Evolutionary conservation across 2,113 vertebrate species (phyloP).

Genomic region (Serinus canaria): DNA sequence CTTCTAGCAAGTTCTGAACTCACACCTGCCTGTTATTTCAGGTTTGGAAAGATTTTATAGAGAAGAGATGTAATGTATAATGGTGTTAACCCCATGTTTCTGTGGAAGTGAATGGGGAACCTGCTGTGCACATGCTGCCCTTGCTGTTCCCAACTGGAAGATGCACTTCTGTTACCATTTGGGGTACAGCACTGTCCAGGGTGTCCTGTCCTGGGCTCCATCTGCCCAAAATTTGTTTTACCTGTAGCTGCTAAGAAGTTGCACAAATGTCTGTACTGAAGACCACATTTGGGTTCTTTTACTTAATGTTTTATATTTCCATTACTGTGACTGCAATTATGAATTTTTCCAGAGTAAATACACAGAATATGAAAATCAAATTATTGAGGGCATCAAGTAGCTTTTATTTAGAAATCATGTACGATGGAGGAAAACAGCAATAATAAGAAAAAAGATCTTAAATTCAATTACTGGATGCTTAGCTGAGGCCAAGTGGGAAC

Average conservation of each 20-base stretch:
- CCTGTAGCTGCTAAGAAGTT: not conserved
- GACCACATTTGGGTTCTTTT: accelerated
- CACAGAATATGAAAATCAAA: not conserved
- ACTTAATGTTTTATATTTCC: not conserved
- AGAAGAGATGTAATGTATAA: too few relatives aligned
- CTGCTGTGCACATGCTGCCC: not conserved
- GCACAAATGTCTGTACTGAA: not conserved
- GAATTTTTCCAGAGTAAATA: not conserved
- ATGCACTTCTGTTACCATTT: not conserved
- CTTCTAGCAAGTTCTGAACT: not conserved
- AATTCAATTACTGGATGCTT: not conserved
- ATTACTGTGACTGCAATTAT: not conserved
- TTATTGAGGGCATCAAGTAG: not conserved
- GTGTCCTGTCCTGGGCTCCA: not conserved
- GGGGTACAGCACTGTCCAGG: not conserved
- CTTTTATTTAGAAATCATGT: not conserved
- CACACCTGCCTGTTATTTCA: not conserved
- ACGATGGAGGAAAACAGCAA: not conserved
- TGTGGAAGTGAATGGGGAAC: not conserved
- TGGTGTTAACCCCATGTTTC: not conserved
- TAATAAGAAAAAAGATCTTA: not conserved
- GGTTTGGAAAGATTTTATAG: not conserved
- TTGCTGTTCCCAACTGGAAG: not conserved
- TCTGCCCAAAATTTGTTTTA: not conserved
- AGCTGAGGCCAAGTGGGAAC: not conserved